phyloP scores from a whole-genome alignment of 1,140 invertebrate species.

The Hyles euphorbiae region DNA sequence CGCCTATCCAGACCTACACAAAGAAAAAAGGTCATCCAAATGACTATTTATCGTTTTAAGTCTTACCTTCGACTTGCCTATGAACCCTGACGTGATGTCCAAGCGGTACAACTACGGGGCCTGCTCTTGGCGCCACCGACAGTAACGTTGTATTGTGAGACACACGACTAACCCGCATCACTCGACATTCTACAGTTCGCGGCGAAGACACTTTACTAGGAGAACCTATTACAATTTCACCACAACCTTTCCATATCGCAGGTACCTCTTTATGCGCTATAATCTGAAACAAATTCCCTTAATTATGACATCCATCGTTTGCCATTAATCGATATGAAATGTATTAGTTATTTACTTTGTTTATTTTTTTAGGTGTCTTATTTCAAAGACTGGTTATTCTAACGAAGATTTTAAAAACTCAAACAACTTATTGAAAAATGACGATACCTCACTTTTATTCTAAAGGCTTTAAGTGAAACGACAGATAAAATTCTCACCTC shows the following conservation, averaged over 20 bases:
- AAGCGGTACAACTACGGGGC: constrained; percentile 53
- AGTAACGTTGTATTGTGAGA: constrained; percentile 56
- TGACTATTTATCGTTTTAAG: not conserved
- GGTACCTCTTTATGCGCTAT: constrained; percentile 37
- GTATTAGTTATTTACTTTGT: not conserved
- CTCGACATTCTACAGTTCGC: constrained; percentile 41
- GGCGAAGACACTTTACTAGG: constrained; percentile 40
- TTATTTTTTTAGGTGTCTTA: not conserved
- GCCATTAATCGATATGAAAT: not conserved
- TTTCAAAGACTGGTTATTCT: not conserved
- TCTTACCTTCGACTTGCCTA: constrained; percentile 37
- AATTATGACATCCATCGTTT: no score
- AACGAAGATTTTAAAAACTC: no score
- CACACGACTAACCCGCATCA: constrained; percentile 35
- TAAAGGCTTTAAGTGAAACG: no score
- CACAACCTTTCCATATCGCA: constrained; percentile 53
- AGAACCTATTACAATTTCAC: constrained; percentile 34
- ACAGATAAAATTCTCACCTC: constrained; percentile 38
- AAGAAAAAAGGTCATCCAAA: no score
- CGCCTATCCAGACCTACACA: no score
- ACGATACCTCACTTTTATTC: no score
- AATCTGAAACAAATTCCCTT: constrained; percentile 27
- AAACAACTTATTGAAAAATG: no score
- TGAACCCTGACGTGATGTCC: constrained; percentile 58
- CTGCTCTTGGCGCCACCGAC: constrained; percentile 35